These are phyloP conservation scores for Drosophila trichaetosa DNA, from an alignment of 2,888 invertebrate genomes.

Conservation along the genomic window DNA sequence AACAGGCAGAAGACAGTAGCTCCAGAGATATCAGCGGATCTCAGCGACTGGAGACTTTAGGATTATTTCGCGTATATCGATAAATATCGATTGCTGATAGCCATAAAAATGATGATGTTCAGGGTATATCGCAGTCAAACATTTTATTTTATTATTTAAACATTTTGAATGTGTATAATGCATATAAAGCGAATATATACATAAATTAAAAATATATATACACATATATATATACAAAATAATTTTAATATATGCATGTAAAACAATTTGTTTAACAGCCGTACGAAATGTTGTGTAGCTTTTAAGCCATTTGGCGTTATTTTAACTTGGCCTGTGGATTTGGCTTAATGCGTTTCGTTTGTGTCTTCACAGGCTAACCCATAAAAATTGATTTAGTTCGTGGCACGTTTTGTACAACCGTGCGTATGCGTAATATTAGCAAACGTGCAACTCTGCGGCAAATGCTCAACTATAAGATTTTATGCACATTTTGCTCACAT, in stretches of 20 bases:
- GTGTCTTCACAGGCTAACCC: slow-evolving; percentile 33
- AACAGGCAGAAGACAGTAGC: background rate
- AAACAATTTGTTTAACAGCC: slow-evolving; percentile 28
- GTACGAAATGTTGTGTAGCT: background rate
- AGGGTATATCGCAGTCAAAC: background rate
- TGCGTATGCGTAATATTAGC: slow-evolving; percentile 71
- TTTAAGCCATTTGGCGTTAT: slow-evolving; percentile 9
- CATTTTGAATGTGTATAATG: slow-evolving; percentile 9
- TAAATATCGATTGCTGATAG: background rate
- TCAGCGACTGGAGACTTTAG: background rate
- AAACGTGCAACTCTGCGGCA: slow-evolving; percentile 14
- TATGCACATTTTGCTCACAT: slow-evolving; percentile 50
- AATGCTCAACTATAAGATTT: slow-evolving; percentile 68
- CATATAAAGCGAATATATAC: slow-evolving; percentile 4
- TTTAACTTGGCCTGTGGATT: background rate
- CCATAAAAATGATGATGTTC: background rate
- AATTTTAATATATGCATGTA: slow-evolving; percentile 26
- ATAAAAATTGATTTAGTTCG: slow-evolving; percentile 73
- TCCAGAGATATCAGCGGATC: background rate
- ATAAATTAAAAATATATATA: slow-evolving; percentile 1
- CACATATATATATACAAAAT: background rate
- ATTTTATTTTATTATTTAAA: slow-evolving; percentile 18
- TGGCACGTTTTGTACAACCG: slow-evolving; percentile 38
- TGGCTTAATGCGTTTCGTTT: slow-evolving; percentile 15
- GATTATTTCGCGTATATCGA: background rate